phyloP scores from a whole-genome alignment of 1,140 invertebrate genomes.

The Sipha flava region DNA sequence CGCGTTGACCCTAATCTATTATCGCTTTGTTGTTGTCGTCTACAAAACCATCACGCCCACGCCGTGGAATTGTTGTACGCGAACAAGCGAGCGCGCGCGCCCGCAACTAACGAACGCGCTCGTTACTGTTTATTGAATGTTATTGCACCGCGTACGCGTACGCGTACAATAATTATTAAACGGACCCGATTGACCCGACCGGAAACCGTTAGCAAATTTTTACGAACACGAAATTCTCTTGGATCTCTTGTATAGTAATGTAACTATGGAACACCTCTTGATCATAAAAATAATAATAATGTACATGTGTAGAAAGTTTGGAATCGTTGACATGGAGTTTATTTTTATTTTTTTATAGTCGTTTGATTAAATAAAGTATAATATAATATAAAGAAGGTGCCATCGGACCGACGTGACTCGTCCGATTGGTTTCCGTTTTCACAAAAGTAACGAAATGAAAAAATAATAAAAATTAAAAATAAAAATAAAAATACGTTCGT shows the following conservation, averaged over 20 bases:
- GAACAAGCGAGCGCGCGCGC: neutral
- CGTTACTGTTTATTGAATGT: slow-evolving; percentile 21
- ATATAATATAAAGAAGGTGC: neutral
- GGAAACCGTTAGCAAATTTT: neutral
- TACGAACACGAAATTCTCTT: neutral
- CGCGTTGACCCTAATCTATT: slow-evolving; percentile 29
- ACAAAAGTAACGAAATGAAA: neutral
- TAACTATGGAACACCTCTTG: no score
- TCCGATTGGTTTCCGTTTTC: neutral
- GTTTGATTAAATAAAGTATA: neutral
- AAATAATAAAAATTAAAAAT: neutral
- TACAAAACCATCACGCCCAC: slow-evolving; percentile 24
- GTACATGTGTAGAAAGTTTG: neutral
- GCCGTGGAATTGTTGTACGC: neutral
- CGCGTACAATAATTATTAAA: neutral
- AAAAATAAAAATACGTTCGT: neutral
- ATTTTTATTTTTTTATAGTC: neutral
- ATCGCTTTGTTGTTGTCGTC: slow-evolving; percentile 10
- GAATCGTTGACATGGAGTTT: neutral
- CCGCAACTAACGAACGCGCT: slow-evolving; percentile 7
- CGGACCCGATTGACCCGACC: neutral
- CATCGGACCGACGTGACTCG: neutral
- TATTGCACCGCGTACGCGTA: neutral
- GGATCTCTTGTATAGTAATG: no score
- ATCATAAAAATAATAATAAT: no score